Evolutionary conservation across 2,797 vertebrate genomes (phyloP), one percentile per base, ranked within the genome.

Genomic region (Sebastes iracundus): DNA sequence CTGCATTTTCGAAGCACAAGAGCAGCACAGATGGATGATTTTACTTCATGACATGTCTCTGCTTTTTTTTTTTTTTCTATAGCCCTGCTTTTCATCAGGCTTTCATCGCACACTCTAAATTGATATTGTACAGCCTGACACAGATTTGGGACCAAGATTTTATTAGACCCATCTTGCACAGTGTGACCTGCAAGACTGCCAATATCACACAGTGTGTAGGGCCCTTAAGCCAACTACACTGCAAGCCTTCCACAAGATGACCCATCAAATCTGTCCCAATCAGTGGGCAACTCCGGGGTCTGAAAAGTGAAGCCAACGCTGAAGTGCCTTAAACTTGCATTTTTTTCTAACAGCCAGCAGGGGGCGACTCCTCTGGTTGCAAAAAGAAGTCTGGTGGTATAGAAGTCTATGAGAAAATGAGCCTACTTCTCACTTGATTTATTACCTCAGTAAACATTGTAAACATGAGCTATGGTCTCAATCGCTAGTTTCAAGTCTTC

Each of bases 141-240:
- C 56, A 63, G 74, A 79, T 82, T 70, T 72, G 16, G 5, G 11
- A 75, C 56, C 38, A 58, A 49, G 65, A 30, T 81, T 85, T 49
- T 74, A 64, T 78, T 72, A 53, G 68, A 82, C 20, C 56, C 69
- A 38, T 85, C 52, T 71, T 77, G 30, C 69, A 70, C 58, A 52
- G 73, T 77, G 73, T 72, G 63, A 67, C 23, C 77, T 67, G 72
- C 61, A 75, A 74, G 60, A 76, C 73, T 67, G 22, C 60, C 72
- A 74, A 78, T 83, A 62, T 60, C 46, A 42, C 25, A 12, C 65
- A 66, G 74, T 30, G 30, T 53, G 66, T 18, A 25, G 49, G 28
- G 33, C 53, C 78, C 68, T 65, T 79, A 64, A 46, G 58, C 56
- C 59, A 74, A 38, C 71, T 22, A 32, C 42, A 62, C 22, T 32